These are phyloP conservation scores for Leptodactylus fuscus DNA, from an alignment of 2,113 vertebrate species.

Conservation along the genomic window DNA sequence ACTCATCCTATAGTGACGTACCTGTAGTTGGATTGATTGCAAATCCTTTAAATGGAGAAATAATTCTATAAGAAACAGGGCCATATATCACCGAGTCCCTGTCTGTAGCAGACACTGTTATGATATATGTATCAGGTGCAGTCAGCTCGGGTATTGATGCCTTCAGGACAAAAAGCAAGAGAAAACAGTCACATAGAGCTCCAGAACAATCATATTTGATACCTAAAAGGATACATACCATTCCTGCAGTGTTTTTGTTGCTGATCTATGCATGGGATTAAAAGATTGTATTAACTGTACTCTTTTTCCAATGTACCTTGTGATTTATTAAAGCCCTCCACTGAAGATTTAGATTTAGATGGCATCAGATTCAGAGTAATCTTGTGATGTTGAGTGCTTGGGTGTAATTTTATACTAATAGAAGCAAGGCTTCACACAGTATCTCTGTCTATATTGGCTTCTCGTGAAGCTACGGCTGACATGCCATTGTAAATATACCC, in stretches of 20 bases:
- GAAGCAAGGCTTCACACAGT: conserved; percentile 52
- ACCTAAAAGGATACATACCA: conserved; percentile 23
- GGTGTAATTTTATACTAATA: conserved; percentile 13
- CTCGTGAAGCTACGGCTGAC: background rate
- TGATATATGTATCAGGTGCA: conserved; percentile 68
- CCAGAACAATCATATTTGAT: background rate
- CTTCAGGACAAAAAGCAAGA: conserved; percentile 66
- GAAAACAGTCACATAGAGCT: background rate
- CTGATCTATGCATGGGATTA: conserved; percentile 48
- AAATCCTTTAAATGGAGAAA: conserved; percentile 79
- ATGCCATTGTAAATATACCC: conserved; percentile 47
- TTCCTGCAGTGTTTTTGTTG: conserved; percentile 8
- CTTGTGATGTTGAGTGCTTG: conserved; percentile 16
- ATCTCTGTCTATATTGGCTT: conserved; percentile 31
- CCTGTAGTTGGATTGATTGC: conserved; percentile 81
- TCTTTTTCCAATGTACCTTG: conserved; percentile 32
- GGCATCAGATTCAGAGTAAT: conserved; percentile 31
- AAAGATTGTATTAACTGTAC: background rate
- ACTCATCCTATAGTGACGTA: conserved; percentile 67
- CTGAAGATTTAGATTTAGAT: conserved; percentile 58
- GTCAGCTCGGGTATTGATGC: conserved; percentile 79
- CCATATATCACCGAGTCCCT: conserved; percentile 77
- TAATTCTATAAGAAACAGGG: conserved; percentile 82
- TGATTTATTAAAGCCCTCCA: conserved; percentile 44
- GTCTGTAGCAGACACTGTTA: conserved; percentile 82